Conservation (phyloP, 2,888 invertebrate species). For the Sphaeridia pumilis region DNA sequence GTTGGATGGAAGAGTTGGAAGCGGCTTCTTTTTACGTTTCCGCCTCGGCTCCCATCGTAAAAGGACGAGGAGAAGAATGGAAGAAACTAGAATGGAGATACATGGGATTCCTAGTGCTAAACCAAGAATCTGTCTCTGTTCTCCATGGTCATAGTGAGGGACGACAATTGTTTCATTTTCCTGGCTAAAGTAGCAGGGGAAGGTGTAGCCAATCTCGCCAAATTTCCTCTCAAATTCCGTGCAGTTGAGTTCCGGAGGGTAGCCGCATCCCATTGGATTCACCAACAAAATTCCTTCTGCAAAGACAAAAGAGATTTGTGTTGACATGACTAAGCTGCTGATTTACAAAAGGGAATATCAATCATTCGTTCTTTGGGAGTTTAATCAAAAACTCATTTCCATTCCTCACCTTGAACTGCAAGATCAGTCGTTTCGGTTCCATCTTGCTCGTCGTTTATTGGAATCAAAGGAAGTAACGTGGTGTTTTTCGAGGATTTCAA, state of each 20-base stretch:
- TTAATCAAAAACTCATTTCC: no score
- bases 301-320: no score
- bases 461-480: neutral
- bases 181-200: slow-evolving; percentile 50
- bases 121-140: slow-evolving; percentile 38
- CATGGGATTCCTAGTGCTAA: slow-evolving; percentile 24
- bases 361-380: no score
- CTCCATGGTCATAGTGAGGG: slow-evolving; percentile 68
- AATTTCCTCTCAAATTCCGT: slow-evolving; percentile 59
- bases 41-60: slow-evolving; percentile 17
- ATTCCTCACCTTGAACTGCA: neutral
- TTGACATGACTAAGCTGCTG: no score
- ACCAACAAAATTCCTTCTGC: slow-evolving; percentile 51
- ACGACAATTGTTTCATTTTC: slow-evolving; percentile 69
- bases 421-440: neutral
- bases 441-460: neutral
- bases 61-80: slow-evolving; percentile 20
- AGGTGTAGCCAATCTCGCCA: slow-evolving; percentile 55
- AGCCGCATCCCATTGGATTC: slow-evolving; percentile 73
- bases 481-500: slow-evolving; percentile 5
- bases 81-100: slow-evolving; percentile 14
- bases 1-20: neutral
- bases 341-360: no score
- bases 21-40: neutral
- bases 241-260: slow-evolving; percentile 65